These are phyloP conservation scores for Beris morrisii DNA, from an alignment of 2,888 invertebrate species.

Conservation along the genomic window DNA sequence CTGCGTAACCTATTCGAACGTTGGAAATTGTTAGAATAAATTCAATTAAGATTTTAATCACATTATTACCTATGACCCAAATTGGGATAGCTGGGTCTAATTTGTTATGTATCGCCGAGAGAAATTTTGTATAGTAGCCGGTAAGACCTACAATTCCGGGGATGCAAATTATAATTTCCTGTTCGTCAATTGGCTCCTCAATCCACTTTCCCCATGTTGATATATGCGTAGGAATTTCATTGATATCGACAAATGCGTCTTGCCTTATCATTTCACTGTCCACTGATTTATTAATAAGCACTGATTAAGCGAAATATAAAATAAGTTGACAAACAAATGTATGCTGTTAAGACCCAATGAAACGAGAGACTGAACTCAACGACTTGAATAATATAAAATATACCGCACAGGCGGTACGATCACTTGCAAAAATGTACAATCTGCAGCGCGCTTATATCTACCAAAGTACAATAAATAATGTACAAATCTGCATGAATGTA, in stretches of 20 bases:
- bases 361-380: too few relatives aligned
- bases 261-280: slow-evolving; percentile 45
- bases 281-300: too few relatives aligned
- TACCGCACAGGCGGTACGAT: too few relatives aligned
- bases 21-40: slow-evolving; percentile 4
- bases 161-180: slow-evolving; percentile 72
- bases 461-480: too few relatives aligned
- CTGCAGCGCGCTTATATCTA: too few relatives aligned
- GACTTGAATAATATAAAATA: too few relatives aligned
- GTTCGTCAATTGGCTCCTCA: slow-evolving; percentile 63
- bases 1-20: slow-evolving; percentile 65
- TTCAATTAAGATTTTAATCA: neutral
- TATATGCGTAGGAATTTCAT: slow-evolving; percentile 71
- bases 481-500: too few relatives aligned
- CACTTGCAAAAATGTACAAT: too few relatives aligned
- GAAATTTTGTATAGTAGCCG: slow-evolving; percentile 78
- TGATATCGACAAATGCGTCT: slow-evolving; percentile 58
- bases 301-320: too few relatives aligned
- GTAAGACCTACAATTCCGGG: slow-evolving; percentile 89
- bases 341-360: too few relatives aligned
- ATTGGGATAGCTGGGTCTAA: slow-evolving; percentile 65
- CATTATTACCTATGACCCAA: slow-evolving; percentile 70
- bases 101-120: slow-evolving; percentile 64
- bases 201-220: slow-evolving; percentile 72
- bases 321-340: too few relatives aligned